Conservation (phyloP, 2,113 vertebrate species). For the Suricata suricatta region DNA sequence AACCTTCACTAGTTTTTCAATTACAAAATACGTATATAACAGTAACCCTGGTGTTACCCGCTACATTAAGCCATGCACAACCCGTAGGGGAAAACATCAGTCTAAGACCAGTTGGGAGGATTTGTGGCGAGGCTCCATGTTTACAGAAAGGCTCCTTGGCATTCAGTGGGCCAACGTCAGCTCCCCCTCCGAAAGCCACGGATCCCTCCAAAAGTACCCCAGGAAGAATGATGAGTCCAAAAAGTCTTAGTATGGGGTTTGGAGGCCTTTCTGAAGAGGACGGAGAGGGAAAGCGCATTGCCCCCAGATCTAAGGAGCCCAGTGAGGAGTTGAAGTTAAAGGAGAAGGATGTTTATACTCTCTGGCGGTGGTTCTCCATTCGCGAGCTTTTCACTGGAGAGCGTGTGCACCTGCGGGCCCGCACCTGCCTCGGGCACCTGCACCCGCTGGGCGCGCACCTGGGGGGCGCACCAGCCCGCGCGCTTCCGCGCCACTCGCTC, state of each 20-base stretch:
- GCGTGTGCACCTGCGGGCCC: too few relatives aligned
- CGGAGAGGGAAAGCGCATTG: not conserved
- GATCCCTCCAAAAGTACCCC: too few relatives aligned
- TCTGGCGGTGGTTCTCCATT: accelerated
- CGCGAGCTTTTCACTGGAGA: too few relatives aligned
- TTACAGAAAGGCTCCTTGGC: not conserved
- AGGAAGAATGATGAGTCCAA: too few relatives aligned
- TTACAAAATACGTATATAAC: not conserved
- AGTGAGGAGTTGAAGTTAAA: not conserved
- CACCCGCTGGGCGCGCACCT: too few relatives aligned
- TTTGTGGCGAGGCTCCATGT: not conserved
- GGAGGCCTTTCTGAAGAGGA: not conserved
- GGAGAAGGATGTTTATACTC: not conserved
- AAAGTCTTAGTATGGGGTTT: not conserved
- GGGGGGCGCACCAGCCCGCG: not conserved
- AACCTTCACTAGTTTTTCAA: not conserved
- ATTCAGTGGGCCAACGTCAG: not conserved
- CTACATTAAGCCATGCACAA: not conserved
- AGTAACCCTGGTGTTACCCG: not conserved
- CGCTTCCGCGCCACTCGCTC: too few relatives aligned
- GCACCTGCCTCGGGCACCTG: too few relatives aligned
- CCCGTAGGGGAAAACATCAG: not conserved
- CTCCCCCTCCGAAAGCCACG: too few relatives aligned
- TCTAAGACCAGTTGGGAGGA: not conserved
- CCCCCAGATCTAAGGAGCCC: not conserved